Conservation (phyloP, 2,888 invertebrate genomes). For the Apamea epomidion region DNA sequence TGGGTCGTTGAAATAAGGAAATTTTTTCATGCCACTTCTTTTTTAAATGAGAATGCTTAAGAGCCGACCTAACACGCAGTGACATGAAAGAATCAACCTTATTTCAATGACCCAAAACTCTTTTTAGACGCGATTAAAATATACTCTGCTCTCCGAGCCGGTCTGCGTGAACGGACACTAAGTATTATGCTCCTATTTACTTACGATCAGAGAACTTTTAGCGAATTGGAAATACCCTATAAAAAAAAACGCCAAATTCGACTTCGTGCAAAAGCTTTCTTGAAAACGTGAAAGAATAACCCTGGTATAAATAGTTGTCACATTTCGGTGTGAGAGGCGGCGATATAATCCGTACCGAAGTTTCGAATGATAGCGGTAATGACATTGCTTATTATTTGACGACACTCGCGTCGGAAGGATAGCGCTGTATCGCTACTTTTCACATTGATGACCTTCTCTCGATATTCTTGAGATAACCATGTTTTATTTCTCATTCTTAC, state of each 20-base stretch:
- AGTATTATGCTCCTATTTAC: no score
- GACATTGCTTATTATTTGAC: conserved; percentile 74
- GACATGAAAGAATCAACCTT: no score
- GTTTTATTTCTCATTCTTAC: not conserved
- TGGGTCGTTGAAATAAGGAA: no score
- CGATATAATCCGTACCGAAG: conserved; percentile 60
- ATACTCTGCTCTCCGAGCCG: no score
- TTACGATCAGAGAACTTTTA: not conserved
- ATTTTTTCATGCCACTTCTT: no score
- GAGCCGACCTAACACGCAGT: no score
- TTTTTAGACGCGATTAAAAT: no score
- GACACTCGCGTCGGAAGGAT: conserved; percentile 61
- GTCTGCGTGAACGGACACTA: no score
- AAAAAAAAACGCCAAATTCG: no score
- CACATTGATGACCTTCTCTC: conserved; percentile 22
- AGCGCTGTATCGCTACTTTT: conserved; percentile 48
- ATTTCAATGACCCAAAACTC: no score
- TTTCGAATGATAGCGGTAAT: conserved; percentile 70
- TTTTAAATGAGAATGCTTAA: no score
- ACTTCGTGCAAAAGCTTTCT: not conserved
- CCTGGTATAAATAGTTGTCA: conserved; percentile 5
- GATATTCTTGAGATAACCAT: not conserved
- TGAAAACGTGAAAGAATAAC: not conserved
- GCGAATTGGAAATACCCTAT: not conserved
- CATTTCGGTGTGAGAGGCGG: conserved; percentile 61